Conservation (phyloP, 2,888 invertebrate genomes). For the Drosophila kanekoi region DNA sequence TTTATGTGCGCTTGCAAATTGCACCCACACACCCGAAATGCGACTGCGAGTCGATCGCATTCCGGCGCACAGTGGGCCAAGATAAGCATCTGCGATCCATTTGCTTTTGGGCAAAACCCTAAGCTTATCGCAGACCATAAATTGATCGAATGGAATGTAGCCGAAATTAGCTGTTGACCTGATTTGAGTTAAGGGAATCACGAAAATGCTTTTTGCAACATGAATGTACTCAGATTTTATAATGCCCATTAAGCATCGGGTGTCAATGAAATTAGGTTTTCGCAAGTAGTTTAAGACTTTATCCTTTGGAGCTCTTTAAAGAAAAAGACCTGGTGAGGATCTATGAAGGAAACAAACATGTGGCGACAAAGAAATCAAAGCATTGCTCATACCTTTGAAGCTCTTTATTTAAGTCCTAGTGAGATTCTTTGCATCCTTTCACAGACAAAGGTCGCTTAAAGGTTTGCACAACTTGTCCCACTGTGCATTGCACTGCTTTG, state of each 20-base stretch:
- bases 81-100: slow-evolving; percentile 25
- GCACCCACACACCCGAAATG: slow-evolving; percentile 71
- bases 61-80: slow-evolving; percentile 63
- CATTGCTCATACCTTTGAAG: no score
- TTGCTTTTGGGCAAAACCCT: slow-evolving; percentile 12
- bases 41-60: slow-evolving; percentile 67
- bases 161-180: background rate
- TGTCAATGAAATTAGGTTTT: no score
- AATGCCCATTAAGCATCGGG: background rate
- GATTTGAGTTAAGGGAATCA: no score
- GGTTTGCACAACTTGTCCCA: slow-evolving; percentile 32
- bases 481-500: slow-evolving; percentile 70
- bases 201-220: no score
- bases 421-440: no score
- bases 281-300: no score
- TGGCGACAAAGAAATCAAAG: no score
- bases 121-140: background rate
- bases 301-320: no score
- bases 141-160: slow-evolving; percentile 4
- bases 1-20: slow-evolving; percentile 76
- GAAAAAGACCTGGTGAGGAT: no score
- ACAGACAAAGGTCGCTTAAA: no score
- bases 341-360: no score
- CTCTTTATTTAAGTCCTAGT: no score
- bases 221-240: background rate